Evolutionary conservation across 2,888 invertebrate species (phyloP), one percentile per base, ranked within the genome.

Genomic region (Prenolepis imparis): DNA sequence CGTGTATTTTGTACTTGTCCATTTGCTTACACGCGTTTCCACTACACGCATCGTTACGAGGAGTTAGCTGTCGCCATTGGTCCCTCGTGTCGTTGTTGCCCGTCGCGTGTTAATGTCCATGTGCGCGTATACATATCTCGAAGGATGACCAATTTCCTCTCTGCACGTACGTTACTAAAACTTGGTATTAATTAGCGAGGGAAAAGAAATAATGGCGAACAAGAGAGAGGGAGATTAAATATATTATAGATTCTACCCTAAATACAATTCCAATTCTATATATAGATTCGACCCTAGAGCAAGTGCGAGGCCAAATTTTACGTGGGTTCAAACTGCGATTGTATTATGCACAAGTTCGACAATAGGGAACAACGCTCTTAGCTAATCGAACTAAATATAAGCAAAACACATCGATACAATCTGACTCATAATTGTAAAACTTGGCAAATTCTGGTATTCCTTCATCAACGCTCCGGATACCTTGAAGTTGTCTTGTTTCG

Each of bases 11-110:
- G 73, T 73, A 59, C 73, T 72, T 80, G 73, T 80, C 59, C 59
- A 73, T 80, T 80, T 72, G 59, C 74, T 41, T 80, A 80, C 78
- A 80, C 18, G 73, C 73, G 59, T 80, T 80, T 80, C 78, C 73
- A 80, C 78, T 80, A 80, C 78, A 70, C 44, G 59, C 78, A 59
- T 73, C 78, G 73, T 80, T 80, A 80, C 73, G 78, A 80, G 59
- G 73, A 80, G 78, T 80, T 61, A 80, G 59, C 52, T n/a, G n/a
- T 0, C 44, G 18, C 44, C 78, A 78, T 41, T 70, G 70, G 32
- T 21, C n/a, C 52, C 28, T 39, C 15, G 18, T 9, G 64, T n/a
- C 55, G 15, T 64, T n/a, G 77, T 12, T 9, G 52, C 8, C 2
- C 57, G 21, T 11, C 57, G 57, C 55, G 15, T 32, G 68, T 72